Evolutionary conservation across 2,888 invertebrate genomes (phyloP), one percentile per base, ranked within the genome.

Genomic region (Drosophila recens): DNA sequence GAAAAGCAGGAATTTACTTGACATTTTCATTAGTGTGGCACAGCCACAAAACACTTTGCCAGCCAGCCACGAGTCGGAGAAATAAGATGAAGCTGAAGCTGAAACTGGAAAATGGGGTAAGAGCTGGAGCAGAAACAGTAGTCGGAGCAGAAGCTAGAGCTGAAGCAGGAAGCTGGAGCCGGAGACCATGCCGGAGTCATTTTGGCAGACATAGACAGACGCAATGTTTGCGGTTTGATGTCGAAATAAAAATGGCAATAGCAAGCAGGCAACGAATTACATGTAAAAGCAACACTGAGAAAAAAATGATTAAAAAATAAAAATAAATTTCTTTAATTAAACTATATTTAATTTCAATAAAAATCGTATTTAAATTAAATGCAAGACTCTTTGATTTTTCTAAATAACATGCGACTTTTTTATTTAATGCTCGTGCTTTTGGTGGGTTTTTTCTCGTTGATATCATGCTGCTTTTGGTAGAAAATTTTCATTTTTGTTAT

Each of bases 1-100:
- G 77, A 91, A 89, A 89, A 90, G 85, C 90, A 91, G 90, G 90
- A 91, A 91, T 91, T 90, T 91, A 88, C 90, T 90, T 91, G 91
- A 91, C 91, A 91, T 90, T 90, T 91, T 90, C 91, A 91, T 91
- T 90, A 91, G 87, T 81, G 85, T 77, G 70, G 75, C 80, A 79
- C 86, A 83, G 87, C 81, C 87, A 81, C 82, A 87, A 87, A 80
- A 88, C 82, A 88, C 88, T 88, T 86, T 84, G 83, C 83, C 80
- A 72, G 61, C 63, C 33, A 64, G 45, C 57, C 58, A 46, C 3
- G 23, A 59, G 42, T 51, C 17, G 20, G 40, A 58, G 62, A 59
- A 67, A 46, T 20, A n/a, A 30, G 56, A 33, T 3, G 56, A 46
- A 63, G 48, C 4, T 34, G 56, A 45, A 56, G 58, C 23, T 42